Conservation (phyloP, 2,113 vertebrate genomes). For the Pluvianellus socialis region DNA sequence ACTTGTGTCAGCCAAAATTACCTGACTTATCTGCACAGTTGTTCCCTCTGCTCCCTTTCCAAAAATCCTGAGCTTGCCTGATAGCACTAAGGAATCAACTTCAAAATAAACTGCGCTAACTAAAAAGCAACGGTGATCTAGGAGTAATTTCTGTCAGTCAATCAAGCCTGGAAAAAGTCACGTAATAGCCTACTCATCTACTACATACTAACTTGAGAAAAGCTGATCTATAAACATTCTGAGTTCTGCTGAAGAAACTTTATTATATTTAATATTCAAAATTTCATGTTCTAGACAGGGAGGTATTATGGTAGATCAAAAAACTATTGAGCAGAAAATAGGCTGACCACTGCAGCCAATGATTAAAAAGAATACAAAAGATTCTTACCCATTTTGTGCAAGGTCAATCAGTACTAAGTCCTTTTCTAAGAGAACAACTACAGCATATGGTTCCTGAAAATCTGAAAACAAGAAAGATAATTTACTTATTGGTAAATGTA, state of each 20-base stretch:
- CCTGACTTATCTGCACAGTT: not conserved
- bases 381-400: conserved; percentile 96
- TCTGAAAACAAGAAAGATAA: conserved; percentile 73
- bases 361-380: not conserved
- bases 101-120: not conserved
- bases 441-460: conserved; percentile 98
- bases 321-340: not conserved
- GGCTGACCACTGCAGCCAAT: not conserved
- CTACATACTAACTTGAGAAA: not conserved
- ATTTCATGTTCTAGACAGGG: not conserved
- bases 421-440: conserved; percentile 98
- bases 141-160: not conserved
- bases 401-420: conserved; percentile 99
- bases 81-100: not conserved
- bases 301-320: not conserved
- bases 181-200: not conserved
- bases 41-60: not conserved
- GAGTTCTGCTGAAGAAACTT: not conserved
- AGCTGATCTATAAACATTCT: not conserved
- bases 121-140: not conserved
- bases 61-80: not conserved
- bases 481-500: not conserved
- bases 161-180: not conserved
- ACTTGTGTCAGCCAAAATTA: not conserved
- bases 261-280: not conserved